Percentiles rank a stretch among this genome's conserved stretches.
These are phyloP conservation scores for Urophycis tenuis DNA, from an alignment of 2,797 vertebrate species.

Conservation along the genomic window DNA sequence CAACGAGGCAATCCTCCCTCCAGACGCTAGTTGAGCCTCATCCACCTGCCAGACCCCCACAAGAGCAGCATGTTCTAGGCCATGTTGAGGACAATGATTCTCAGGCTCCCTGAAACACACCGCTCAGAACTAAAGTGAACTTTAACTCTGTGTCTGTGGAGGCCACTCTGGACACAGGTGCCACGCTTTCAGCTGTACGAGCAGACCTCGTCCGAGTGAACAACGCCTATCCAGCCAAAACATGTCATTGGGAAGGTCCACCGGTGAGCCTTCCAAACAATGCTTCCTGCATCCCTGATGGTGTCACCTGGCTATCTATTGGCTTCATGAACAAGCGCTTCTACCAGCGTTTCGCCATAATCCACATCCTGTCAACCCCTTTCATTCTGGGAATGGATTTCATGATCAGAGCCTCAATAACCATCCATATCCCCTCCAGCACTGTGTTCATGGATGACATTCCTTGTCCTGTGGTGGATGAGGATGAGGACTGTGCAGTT, in stretches of 20 bases:
- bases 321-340: conserved; percentile 10
- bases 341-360: conserved; percentile 22
- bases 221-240: neutral
- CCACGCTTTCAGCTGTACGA: neutral
- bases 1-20: conserved; percentile 11
- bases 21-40: conserved; percentile 11
- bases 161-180: conserved; percentile 6
- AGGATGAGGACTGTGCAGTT: conserved; percentile 4
- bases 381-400: conserved; percentile 38
- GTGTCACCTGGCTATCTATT: conserved; percentile 25
- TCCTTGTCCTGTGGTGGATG: neutral
- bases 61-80: neutral
- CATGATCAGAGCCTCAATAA: conserved; percentile 27
- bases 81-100: conserved; percentile 6
- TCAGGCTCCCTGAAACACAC: conserved; percentile 1
- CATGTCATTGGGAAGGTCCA: neutral
- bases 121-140: neutral
- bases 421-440: conserved; percentile 26
- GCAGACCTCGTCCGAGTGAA: neutral
- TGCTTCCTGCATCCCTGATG: neutral
- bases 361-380: neutral
- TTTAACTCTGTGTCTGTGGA: neutral
- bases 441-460: conserved; percentile 19
- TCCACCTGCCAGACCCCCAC: neutral
- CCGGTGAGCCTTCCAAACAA: conserved; percentile 12